A percentile compares a stretch with the other conserved stretches of the same genome.
Evolutionary conservation across 2,113 vertebrate species (phyloP).

Genomic region (Dolichotis patagonum): DNA sequence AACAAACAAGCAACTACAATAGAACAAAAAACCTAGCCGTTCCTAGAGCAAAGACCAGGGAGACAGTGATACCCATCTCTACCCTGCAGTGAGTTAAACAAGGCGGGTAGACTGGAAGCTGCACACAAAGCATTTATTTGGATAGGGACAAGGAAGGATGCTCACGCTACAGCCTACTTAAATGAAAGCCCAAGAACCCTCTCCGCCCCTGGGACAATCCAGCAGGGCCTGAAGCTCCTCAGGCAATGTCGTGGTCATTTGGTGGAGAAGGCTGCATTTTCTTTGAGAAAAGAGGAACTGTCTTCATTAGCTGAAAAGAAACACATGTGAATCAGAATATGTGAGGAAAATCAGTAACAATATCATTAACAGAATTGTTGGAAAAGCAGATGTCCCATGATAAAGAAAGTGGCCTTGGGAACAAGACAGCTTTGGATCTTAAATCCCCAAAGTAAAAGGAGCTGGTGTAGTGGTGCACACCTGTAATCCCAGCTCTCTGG

Average conservation of each 20-base stretch:
- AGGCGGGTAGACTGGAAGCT: constrained; percentile 74
- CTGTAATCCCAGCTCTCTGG: not conserved
- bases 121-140: constrained; percentile 84
- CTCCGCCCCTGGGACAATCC: constrained; percentile 8
- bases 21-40: not conserved
- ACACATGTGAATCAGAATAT: not conserved
- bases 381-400: not conserved
- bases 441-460: not conserved
- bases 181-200: constrained; percentile 49
- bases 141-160: constrained; percentile 75
- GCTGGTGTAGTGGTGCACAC: not conserved
- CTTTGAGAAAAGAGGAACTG: constrained; percentile 70
- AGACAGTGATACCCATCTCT: constrained; percentile 42
- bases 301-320: constrained; percentile 84
- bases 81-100: constrained; percentile 73
- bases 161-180: constrained; percentile 84
- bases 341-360: not conserved
- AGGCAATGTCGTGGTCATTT: constrained; percentile 63
- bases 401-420: not conserved
- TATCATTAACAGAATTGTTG: not conserved
- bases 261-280: constrained; percentile 61
- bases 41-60: constrained; percentile 14
- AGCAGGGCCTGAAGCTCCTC: constrained; percentile 55
- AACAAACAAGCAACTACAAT: not conserved
- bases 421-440: not conserved